Evolutionary conservation across 2,888 invertebrate genomes (phyloP), one percentile per base, ranked within the genome.

Genomic region (Mythimna impura): DNA sequence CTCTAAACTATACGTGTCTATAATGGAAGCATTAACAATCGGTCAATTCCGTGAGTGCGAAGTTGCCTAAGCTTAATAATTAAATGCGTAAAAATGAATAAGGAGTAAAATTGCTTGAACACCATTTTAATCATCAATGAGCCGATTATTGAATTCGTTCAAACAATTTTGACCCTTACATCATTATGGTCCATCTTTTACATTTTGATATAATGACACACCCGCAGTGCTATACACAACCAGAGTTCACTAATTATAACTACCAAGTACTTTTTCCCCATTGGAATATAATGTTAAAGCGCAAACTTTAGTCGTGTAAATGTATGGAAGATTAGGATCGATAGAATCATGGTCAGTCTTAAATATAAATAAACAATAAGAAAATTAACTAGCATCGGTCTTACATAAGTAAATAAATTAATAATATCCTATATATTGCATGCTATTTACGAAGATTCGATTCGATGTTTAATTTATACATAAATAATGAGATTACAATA

Each of bases 31-130:
- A 94, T 95, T 88, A 92, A 93, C 92, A 92, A 91, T 93, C 91
- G 88, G 89, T 95, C 95, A 96, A 96, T 96, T 96, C 96, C 96
- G 89, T 94, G 92, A 95, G 95, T 95, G 95, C 95, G 92, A 94
- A 92, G 86, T 87, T 87, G 93, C 89, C 93, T 94, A 94, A 93
- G 91, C 92, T 93, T 93, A 94, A 89, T 89, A 90, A 69, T 90
- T 90, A 91, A 91, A 91, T 86, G 93, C 90, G 85, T 87, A 78
- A 90, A 88, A 83, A 86, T 86, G 85, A 82, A 88, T 90, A 86
- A 90, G 88, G 82, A 87, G 85, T 60, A 88, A 90, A 92, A 92
- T 91, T 90, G 91, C 91, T 91, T 89, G 88, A 89, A 86, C 76
- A 78, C 73, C 66, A 68, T 76, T 76, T 54, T 30, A 50, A 61